Base-by-base conservation (phyloP, 2,113 vertebrate genomes). In the Heterotis niloticus region DNA sequence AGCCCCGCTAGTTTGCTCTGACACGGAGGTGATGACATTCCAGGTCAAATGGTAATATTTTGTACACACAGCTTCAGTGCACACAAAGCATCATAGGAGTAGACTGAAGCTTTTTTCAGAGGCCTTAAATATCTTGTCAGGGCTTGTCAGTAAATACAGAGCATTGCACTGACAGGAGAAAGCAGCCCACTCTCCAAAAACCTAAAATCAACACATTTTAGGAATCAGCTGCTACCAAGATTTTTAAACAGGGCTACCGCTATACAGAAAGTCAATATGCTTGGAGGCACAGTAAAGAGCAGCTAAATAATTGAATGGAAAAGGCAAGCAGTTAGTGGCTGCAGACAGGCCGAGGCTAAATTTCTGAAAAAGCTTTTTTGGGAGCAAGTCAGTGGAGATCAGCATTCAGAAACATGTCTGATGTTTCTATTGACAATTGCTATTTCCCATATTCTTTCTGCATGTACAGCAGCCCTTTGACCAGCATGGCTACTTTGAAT, bases 211-310 rank as follows among this genome's bases (percentile, higher is more conserved):
- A 26, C 68, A 78, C 57, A 54, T 71, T 76, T 67, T 2, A 13
- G 56, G 60, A 60, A 81, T 73, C 78, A 80, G 73, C 78, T 84
- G 80, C 83, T 76, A 34, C 80, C 69, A 57, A n/a, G 64, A 73
- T 57, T 81, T 64, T 26, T 64, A 51, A 70, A 57, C 67, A 13
- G 74, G 54, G 59, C 54, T 70, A 26, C 29, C 24, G 60, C 75
- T 70, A 70, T 54, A n/a, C 70, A 76, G 52, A 77, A 79, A 64
- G 76, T 84, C 80, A n/a, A 80, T 84, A 72, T 78, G 80, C 78
- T 82, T 11, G 28, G 59, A 77, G 77, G 62, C 54, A 77, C 69
- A 44, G 62, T 72, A 66, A 80, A 84, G 76, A 64, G 75, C 59
- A 70, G 60, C 44, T n/a, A 17, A 26, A 34, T 77, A 62, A 82